Evolutionary conservation across 2,113 vertebrate species (phyloP), one percentile per base, ranked within the genome.

Genomic region (Pygoscelis adeliae): DNA sequence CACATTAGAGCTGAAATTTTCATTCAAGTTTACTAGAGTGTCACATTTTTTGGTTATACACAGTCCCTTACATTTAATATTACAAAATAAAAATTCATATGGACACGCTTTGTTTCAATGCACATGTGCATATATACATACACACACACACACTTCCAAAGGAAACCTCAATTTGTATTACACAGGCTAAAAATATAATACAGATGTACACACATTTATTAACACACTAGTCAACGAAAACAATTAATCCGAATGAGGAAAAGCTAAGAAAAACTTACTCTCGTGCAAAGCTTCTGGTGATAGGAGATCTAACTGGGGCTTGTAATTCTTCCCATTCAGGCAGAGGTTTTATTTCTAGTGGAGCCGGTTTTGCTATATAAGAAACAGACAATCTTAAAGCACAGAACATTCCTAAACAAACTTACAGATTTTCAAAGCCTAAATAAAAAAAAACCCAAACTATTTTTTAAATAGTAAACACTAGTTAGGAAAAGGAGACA

Each of bases 251-350:
- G 13, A 92, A 90, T 16, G 58, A 91, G 18, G 23, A 85, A 83
- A 87, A 89, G 46, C 20, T 46, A 61, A 74, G 88, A 98, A 78
- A 99, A 78, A 99, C 99, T 99, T 99, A 99, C 99, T 99, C 99
- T 97, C 99, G 98, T 93, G 99, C 98, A 94, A 99, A 99, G 93
- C 99, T 99, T 97, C 99, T 98, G n/a, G 99, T 99, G 97, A 99
- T 99, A 12, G 99, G 99, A 56, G 99, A 99, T 97, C 99, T 99
- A 46, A 99, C 99, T 5, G 99, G 99, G 40, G 99, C 99, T 78
- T 98, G 99, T 65, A 99, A 97, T 97, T 99, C 99, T 94, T 99
- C 99, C 99, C 99, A 99, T 93, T 99, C 99, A 53, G 99, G 97
- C 87, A 99, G 83, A 67, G 99, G 99, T 97, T 99, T 99, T 95